These are phyloP conservation scores for Mormyrus lacerda DNA, from an alignment of 2,113 vertebrate genomes.

Conservation along the genomic window DNA sequence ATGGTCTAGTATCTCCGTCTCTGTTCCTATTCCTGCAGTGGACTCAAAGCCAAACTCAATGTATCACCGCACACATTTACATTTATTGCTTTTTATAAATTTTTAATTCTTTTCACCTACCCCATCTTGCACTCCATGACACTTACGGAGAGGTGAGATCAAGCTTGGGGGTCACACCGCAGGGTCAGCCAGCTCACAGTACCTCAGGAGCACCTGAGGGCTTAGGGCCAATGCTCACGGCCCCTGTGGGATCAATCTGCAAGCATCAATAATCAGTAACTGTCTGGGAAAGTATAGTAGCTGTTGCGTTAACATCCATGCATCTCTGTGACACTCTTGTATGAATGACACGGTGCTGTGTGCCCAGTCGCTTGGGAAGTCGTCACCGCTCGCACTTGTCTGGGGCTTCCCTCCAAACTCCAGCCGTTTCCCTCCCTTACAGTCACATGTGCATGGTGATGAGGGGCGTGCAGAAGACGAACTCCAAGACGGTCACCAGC, in stretches of 20 bases:
- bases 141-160: too few relatives aligned
- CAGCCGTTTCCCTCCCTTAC: neutral
- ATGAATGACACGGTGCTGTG: neutral
- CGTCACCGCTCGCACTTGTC: neutral
- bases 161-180: too few relatives aligned
- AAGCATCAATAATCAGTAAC: neutral
- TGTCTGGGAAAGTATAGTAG: neutral
- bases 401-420: neutral
- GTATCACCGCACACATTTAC: neutral
- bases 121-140: too few relatives aligned
- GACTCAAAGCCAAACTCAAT: neutral
- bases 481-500: conserved; percentile 9
- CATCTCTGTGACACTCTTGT: neutral
- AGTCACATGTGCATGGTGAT: conserved; percentile 18
- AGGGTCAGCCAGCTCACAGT: too few relatives aligned
- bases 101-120: too few relatives aligned
- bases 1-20: neutral
- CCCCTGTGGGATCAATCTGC: neutral
- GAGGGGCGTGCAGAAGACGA: conserved; percentile 13
- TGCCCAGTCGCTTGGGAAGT: neutral
- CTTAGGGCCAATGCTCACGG: neutral
- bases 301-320: neutral
- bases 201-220: neutral
- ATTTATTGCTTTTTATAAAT: neutral
- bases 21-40: neutral